Base-by-base conservation (phyloP, 2,797 vertebrate genomes). In the Characodon lateralis region DNA sequence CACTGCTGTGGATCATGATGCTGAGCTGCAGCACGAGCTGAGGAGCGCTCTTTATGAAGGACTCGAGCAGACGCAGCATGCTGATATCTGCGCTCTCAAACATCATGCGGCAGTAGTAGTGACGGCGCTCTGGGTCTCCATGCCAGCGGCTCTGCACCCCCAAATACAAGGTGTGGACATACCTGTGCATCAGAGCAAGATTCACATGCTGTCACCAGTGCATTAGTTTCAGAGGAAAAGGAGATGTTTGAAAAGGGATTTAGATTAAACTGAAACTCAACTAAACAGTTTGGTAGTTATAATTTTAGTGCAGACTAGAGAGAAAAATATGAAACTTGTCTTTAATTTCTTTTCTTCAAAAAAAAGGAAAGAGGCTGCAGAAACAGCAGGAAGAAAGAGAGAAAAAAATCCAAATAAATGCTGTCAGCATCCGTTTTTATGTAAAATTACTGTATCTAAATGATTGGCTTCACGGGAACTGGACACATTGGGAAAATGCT, bases 1-100 rank as follows among this genome's bases (percentile, higher is more conserved):
- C 82, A 58, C 84, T 93, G 85, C 93, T 94, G 80, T 97, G 94
- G 88, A 98, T 92, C 96, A 98, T 97, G 92, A 99, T 97, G 95
- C 96, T 97, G 88, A 99, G 97, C 95, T 99, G 98, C 94, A 99
- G 95, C 74, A 99, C 97, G 0, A 99, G 97, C 94, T 99, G 98
- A 28, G 98, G 98, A 5, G 98, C 98, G 9, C 98, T 99, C 95
- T 99, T 98, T 88, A 99, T 95, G 93, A 99, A 99, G 87, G 97
- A 97, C 95, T 99, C 98, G 56, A 99, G 96, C 74, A 99, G 95
- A 14, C 98, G 95, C 90, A 99, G 94, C 97, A 99, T 99, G 95
- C 96, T 98, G 96, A 99, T 97, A 71, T 99, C 98, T 0, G 98
- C 98, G 2, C 95, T 98, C 94, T 97, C 97, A 0, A 98, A 99